These are phyloP conservation scores for Dasypolia templi DNA, from an alignment of 2,888 invertebrate genomes.

Conservation along the genomic window DNA sequence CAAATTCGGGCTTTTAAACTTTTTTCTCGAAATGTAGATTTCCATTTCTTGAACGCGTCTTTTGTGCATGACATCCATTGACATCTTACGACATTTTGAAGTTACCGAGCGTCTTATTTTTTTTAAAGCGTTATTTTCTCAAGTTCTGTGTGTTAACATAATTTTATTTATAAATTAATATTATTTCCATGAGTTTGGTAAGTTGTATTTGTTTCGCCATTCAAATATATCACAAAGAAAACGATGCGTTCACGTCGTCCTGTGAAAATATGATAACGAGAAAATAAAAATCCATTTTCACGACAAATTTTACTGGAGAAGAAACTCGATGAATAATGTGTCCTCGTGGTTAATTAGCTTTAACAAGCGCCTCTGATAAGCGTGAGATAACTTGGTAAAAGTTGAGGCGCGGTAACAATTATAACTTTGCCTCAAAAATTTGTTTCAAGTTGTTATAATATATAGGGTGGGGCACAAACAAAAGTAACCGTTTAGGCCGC, in stretches of 20 bases:
- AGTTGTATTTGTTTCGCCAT: conserved; percentile 24
- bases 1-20: conserved; percentile 5
- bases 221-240: conserved; percentile 18
- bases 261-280: conserved; percentile 36
- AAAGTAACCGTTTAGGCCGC: conserved; percentile 35
- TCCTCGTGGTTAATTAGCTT: conserved; percentile 34
- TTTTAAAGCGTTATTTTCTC: conserved; percentile 52
- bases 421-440: not conserved
- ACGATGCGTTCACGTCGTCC: conserved; percentile 15
- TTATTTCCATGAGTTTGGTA: conserved; percentile 50
- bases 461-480: conserved; percentile 35
- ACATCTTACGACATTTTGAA: conserved; percentile 50
- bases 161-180: conserved; percentile 59
- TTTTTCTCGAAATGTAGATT: conserved; percentile 25
- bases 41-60: conserved; percentile 39
- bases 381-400: conserved; percentile 28
- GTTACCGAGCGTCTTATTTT: conserved; percentile 46
- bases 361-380: conserved; percentile 21
- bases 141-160: conserved; percentile 54
- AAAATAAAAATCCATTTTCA: conserved; percentile 27
- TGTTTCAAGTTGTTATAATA: conserved; percentile 39
- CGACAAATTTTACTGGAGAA: conserved; percentile 15
- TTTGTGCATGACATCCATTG: conserved; percentile 27
- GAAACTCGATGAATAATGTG: conserved; percentile 46
- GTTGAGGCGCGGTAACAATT: not conserved